Evolutionary conservation across 64 coral and sea anemone species (phyloP), one percentile per base, ranked within the genome.

Genomic region (Platygyra sinensis): DNA sequence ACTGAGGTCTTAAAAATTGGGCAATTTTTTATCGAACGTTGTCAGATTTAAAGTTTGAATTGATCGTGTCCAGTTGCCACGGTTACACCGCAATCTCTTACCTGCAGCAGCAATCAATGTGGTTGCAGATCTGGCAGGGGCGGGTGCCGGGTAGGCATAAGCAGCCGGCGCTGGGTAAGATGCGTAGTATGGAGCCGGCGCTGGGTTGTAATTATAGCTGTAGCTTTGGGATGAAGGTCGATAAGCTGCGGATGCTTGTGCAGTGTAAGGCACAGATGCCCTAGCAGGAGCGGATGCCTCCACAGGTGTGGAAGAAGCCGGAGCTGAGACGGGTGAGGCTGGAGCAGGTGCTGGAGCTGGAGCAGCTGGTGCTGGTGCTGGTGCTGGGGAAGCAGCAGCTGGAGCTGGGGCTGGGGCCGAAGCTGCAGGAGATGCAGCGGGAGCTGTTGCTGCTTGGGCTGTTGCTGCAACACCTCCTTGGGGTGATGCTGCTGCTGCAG

Each of bases 101-200:
- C 94, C 94, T 93, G 94, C 91, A 20, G 94, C 87, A 78, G 91
- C 95, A 14, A 96, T 79, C 17, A 89, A 64, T 8, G 95, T 72
- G 42, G 89, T 96, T 10, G 95, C 95, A 64, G 91, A 87, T 30
- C 78, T 62, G 17, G 94, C 90, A 20, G 94, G 61, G 19, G 90
- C 75, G 3, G 89, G 59, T 11, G 89, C 86, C 9, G 93, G 83
- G 24, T 94, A 94, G 4, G 87, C 36, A n/a, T 91, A 94, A 19
- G 73, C 73, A 30, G 89, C 89, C 0, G 94, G 80, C 10, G 94
- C 94, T 30, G 90, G 94, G n/a, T 76, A 85, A 2, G 81, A 85
- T 0, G 65, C 22, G 39, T 71, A 85, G 81, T 85, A 90, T 1
- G 94, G 83, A 38, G 93, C 88, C 16, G 85, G 83, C 2, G 89